Evolutionary conservation across 2,113 vertebrate species (phyloP).

Genomic region (Canis aureus): DNA sequence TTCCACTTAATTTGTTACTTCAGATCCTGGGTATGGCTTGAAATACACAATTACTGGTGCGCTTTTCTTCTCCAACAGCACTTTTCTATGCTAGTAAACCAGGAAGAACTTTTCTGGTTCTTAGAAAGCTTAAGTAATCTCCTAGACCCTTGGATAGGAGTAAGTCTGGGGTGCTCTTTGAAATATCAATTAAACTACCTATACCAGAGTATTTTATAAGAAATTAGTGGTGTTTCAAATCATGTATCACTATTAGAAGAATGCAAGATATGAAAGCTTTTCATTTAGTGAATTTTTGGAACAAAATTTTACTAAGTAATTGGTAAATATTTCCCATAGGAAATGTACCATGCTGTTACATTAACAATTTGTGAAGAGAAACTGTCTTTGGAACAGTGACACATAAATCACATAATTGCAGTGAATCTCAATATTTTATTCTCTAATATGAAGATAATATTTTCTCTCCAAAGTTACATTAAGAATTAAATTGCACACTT

Average conservation of each 20-base stretch:
- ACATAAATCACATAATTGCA: neutral
- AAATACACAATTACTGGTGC: neutral
- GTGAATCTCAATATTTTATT: neutral
- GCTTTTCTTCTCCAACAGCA: neutral
- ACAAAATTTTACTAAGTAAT: neutral
- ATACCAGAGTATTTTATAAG: neutral
- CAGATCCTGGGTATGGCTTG: neutral
- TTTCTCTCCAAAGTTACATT: neutral
- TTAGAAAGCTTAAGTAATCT: neutral
- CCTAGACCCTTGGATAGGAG: neutral
- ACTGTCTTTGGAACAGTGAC: neutral
- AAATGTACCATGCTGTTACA: neutral
- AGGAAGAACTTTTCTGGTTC: neutral
- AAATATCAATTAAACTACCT: neutral
- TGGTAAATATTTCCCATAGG: neutral
- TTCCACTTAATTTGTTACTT: neutral
- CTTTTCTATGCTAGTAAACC: neutral
- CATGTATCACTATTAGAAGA: neutral
- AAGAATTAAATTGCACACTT: neutral
- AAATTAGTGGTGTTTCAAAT: neutral
- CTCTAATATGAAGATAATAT: neutral
- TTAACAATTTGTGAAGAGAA: neutral
- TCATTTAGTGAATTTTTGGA: neutral
- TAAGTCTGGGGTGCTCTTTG: neutral
- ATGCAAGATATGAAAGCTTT: neutral